These are phyloP conservation scores for Perognathus longimembris DNA, from an alignment of 2,113 vertebrate genomes.

Conservation along the genomic window DNA sequence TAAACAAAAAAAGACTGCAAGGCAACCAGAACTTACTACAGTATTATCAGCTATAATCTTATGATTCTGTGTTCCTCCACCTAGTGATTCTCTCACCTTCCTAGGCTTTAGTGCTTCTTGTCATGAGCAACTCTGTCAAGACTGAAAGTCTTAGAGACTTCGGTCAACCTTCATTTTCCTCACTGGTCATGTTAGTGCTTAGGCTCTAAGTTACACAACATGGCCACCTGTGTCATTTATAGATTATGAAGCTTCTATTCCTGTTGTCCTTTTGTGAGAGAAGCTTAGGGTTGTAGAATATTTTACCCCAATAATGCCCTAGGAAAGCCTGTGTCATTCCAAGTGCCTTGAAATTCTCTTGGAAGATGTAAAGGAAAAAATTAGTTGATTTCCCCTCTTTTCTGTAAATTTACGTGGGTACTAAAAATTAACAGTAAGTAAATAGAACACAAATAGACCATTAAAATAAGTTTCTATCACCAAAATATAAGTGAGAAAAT, in stretches of 20 bases:
- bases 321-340: not conserved
- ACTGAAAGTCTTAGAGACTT: slow-evolving; percentile 58
- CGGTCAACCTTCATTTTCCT: slow-evolving; percentile 57
- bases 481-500: slow-evolving; percentile 5
- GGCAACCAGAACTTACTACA: not conserved
- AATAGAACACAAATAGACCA: not conserved
- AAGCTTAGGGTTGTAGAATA: not conserved
- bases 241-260: not conserved
- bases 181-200: slow-evolving; percentile 27
- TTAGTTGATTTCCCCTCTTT: not conserved
- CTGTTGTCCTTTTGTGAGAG: not conserved
- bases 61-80: not conserved
- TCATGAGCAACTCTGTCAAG: slow-evolving; percentile 8
- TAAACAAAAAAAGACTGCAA: slow-evolving; percentile 7
- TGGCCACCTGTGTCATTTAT: not conserved
- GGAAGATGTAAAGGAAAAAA: slow-evolving; percentile 7
- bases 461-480: slow-evolving; percentile 24
- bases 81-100: slow-evolving; percentile 26
- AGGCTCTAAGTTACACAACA: not conserved
- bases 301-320: not conserved
- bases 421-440: not conserved
- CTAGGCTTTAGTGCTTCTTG: not conserved
- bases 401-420: slow-evolving; percentile 16
- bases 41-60: not conserved
- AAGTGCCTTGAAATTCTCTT: slow-evolving; percentile 4